These are phyloP conservation scores for Dinocampus coccinellae DNA, from an alignment of 2,888 invertebrate species.

Conservation along the genomic window DNA sequence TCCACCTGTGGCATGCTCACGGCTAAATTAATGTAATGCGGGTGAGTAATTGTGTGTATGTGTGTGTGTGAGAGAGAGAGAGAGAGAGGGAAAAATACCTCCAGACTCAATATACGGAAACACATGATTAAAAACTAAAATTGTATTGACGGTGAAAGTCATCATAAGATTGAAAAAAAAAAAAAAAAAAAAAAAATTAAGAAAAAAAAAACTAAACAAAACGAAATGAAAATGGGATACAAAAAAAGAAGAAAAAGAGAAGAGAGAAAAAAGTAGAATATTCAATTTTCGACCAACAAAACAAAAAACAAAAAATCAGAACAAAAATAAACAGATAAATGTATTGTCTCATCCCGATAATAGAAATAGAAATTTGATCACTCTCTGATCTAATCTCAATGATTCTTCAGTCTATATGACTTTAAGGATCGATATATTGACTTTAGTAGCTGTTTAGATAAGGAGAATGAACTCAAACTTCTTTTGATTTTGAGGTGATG, in stretches of 20 bases:
- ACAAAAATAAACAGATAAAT: neutral
- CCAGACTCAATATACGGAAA: neutral
- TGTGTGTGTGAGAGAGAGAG: too few species aligned
- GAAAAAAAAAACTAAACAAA: neutral
- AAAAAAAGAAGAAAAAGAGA: neutral
- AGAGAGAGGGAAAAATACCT: too few species aligned
- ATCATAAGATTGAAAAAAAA: neutral
- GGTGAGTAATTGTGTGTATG: too few species aligned
- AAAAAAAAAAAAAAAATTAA: conserved; percentile 10
- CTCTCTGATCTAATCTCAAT: neutral
- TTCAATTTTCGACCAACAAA: too few species aligned
- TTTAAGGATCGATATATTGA: neutral
- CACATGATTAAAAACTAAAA: conserved; percentile 17
- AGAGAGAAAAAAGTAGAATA: neutral
- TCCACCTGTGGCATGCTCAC: conserved; percentile 43
- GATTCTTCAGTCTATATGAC: neutral
- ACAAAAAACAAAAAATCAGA: too few species aligned
- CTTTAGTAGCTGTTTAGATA: neutral
- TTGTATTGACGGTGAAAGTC: conserved; percentile 3
- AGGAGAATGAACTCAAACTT: neutral
- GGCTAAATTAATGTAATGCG: conserved; percentile 44
- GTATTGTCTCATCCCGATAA: neutral
- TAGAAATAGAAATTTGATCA: neutral
- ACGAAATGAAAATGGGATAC: too few species aligned
- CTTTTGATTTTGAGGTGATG: conserved; percentile 37